Base-by-base conservation (phyloP, 2,888 invertebrate species). In the Melinaea marsaeus region DNA sequence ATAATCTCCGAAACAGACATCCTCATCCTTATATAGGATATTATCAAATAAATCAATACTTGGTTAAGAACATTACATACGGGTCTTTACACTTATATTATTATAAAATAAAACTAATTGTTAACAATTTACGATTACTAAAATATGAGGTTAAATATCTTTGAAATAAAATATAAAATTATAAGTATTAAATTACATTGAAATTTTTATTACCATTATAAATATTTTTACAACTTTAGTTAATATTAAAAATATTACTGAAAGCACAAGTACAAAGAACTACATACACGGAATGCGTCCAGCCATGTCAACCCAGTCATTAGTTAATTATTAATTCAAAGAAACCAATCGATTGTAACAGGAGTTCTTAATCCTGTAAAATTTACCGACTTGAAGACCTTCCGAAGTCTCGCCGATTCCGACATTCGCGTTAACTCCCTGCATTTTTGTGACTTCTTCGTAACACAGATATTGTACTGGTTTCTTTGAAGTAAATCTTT, bases 321-420 rank as follows among this genome's bases (percentile, higher is more conserved):
- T 6, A 32, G 4, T 13, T 1, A 22, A 9, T n/a, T 32, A 51
- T 32, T 51, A 51, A 63, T 62, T 66, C 51, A 60, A 69, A 68
- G 72, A 74, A 74, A 75, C 74, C 75, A 75, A 79, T 78, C 78
- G 74, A 76, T 78, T 79, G 81, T 77, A 85, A 84, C 74, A 77
- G 74, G 79, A 84, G 76, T 76, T 75, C 72, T 70, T 84, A 85
- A 85, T 86, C 84, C 79, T 68, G 74, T 76, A 75, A 81, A 82
- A 82, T 80, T 84, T 78, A 79, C 75, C 78, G 79, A 78, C 75
- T 78, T 72, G 83, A 88, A 88, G 87, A 86, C 86, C 87, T 81
- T 77, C 68, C 83, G 76, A 78, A 77, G 87, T 83, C 80, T 82
- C 78, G 80, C 79, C 82, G 84, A 85, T 84, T 83, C 83, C 76